These are phyloP conservation scores for Apodemia mormo DNA, from an alignment of 2,888 invertebrate genomes.

Conservation along the genomic window DNA sequence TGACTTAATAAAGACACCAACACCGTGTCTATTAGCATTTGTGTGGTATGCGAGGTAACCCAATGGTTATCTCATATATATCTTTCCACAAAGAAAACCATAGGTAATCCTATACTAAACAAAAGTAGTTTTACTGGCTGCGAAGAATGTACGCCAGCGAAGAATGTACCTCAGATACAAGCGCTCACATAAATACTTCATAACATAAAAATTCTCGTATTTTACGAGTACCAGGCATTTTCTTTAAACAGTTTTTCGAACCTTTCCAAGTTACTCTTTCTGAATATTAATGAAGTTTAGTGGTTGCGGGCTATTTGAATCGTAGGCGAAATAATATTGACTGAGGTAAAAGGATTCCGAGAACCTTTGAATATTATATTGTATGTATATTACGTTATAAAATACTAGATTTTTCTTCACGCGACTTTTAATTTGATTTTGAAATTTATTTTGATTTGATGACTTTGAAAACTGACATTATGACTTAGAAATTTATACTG, in stretches of 20 bases:
- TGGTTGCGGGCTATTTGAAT: not conserved
- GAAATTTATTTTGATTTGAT: no score
- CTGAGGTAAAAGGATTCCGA: not conserved
- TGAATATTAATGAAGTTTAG: not conserved
- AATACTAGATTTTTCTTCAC: no score
- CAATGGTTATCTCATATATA: no score
- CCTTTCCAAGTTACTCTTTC: not conserved
- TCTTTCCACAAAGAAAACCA: no score
- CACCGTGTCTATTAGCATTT: no score
- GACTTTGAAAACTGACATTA: no score
- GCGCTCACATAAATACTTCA: not conserved
- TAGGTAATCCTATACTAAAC: no score
- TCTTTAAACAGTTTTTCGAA: constrained; percentile 3
- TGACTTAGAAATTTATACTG: no score
- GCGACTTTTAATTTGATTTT: no score
- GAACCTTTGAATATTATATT: not conserved
- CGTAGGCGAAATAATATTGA: not conserved
- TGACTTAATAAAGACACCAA: no score
- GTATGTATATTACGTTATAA: not conserved
- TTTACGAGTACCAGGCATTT: not conserved
- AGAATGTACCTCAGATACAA: not conserved
- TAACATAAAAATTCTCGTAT: not conserved
- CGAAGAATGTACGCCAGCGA: not conserved
- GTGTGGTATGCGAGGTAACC: no score
- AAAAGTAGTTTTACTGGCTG: not conserved